Conservation (phyloP, 2,113 vertebrate species). For the Oreochromis tanganicae region DNA sequence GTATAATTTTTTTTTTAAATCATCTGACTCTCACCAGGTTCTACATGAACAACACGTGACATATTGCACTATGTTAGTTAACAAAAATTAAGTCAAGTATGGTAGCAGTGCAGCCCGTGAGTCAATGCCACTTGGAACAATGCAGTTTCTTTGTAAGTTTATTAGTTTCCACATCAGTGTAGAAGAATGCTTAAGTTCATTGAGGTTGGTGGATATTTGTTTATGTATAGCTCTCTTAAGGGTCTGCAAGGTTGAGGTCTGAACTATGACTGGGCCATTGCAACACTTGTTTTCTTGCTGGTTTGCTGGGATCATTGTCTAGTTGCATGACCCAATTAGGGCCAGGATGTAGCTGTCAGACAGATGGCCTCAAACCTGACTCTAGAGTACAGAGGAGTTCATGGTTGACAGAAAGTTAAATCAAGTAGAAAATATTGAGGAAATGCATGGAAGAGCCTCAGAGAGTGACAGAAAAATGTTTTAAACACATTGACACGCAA, state of each 20-base stretch:
- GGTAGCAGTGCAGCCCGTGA: not conserved
- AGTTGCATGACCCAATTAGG: not conserved
- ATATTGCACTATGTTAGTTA: not conserved
- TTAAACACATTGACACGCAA: not conserved
- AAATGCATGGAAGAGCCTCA: not conserved
- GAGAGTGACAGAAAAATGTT: not conserved
- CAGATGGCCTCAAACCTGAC: not conserved
- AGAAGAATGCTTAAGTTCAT: not conserved
- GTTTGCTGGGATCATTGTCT: not conserved
- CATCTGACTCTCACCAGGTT: not conserved
- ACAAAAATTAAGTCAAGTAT: too few relatives aligned
- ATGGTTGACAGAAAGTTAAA: not conserved
- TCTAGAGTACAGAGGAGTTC: not conserved
- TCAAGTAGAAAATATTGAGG: not conserved
- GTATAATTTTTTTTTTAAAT: not conserved
- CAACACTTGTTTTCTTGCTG: not conserved
- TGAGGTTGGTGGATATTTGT: not conserved
- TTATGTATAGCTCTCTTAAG: not conserved
- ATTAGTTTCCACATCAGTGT: not conserved
- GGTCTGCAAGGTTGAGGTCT: not conserved
- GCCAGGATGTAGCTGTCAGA: not conserved
- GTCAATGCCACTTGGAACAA: rapidly evolving
- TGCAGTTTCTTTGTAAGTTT: not conserved
- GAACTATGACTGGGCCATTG: not conserved
- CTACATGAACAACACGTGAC: rapidly evolving